Base-by-base conservation (phyloP, 2,888 invertebrate genomes). In the Latrodectus elegans region DNA sequence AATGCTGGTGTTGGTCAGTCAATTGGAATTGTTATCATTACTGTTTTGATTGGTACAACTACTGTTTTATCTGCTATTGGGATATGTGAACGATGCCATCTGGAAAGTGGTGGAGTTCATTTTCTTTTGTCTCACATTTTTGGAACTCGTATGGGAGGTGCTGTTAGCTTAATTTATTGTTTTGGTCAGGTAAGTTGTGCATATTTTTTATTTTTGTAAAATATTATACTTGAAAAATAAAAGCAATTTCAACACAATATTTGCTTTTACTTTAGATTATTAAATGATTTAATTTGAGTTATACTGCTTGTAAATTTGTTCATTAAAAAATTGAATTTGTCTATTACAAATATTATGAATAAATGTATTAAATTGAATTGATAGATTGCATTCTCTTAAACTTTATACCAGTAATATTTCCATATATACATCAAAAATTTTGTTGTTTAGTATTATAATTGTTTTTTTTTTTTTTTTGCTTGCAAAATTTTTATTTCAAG, bases 101-200 rank as follows among this genome's bases (percentile, higher is more conserved):
- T 98, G 91, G 97, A 98, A 93, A 97, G 97, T 93, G 99, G 99
- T n/a, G 99, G 99, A 75, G 97, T 99, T 51, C 99, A 99, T 93
- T 98, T 98, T 93, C 94, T 99, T 87, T 93, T 99, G 64, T 96
- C 98, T 0, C 98, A 99, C 91, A 97, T 98, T 6, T 93, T 99
- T 51, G 99, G 99, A 65, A 97, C 97, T 9, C 94, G 97, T 91
- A 95, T 98, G 92, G 99, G 98, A 14, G 98, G 98, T 68, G 95
- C 98, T 51, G 94, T 99, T 71, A 98, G 98, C 68, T 93, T 99
- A 90, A 94, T 99, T 26, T 99, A 99, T 92, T 97, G 97, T 92
- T 98, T 99, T 93, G 99, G 98, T 89, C 97, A 97, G 95, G 97
- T 97, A 93, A 91, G 91, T 52, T 12, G 12, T 26, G 49, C n/a